Evolutionary conservation across 2,888 invertebrate genomes (phyloP).

Genomic region (Cephonodes hylas): DNA sequence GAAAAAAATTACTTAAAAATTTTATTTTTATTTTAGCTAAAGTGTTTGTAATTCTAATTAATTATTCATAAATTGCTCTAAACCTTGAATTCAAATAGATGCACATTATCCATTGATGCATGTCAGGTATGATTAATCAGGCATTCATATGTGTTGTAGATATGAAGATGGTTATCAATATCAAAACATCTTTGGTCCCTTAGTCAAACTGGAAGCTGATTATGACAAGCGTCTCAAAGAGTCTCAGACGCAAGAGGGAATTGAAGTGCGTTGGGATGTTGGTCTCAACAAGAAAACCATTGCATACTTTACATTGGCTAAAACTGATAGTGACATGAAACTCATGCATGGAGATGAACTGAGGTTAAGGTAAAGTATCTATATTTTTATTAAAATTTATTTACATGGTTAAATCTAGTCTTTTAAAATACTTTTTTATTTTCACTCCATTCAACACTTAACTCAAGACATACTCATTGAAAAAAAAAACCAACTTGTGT

Average conservation of each 20-base stretch:
- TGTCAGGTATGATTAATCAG: not conserved
- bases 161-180: constrained; percentile 99
- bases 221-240: constrained; percentile 99
- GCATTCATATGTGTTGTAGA: constrained; percentile 53
- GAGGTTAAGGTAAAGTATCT: constrained; percentile 85
- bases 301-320: constrained; percentile 98
- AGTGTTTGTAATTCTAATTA: not conserved
- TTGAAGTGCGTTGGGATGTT: constrained; percentile 99
- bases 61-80: not conserved
- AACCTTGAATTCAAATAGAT: too few species aligned
- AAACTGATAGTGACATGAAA: constrained; percentile 99
- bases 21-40: not conserved
- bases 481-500: too few species aligned
- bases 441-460: too few species aligned
- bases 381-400: constrained; percentile 3
- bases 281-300: constrained; percentile 99
- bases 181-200: constrained; percentile 97
- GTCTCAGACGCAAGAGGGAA: constrained; percentile 98
- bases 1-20: not conserved
- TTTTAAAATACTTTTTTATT: too few species aligned
- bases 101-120: not conserved
- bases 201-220: constrained; percentile 98
- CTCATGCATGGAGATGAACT: constrained; percentile 99
- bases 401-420: too few species aligned
- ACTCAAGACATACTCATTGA: too few species aligned